Evolutionary conservation across 2,888 invertebrate genomes (phyloP), one percentile per base, ranked within the genome.

Genomic region (Bhutanitis thaidina): DNA sequence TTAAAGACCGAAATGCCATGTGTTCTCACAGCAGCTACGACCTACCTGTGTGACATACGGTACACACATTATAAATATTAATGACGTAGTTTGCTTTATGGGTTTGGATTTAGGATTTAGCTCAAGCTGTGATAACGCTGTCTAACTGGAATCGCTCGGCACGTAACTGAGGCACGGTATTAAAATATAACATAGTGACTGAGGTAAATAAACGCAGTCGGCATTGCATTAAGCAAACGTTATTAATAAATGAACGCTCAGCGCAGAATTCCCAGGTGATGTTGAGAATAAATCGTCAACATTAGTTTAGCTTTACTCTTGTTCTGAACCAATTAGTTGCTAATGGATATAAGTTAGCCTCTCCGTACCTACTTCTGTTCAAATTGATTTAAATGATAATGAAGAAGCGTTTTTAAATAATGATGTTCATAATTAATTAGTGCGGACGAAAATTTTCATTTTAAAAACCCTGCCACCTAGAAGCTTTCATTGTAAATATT

Each of bases 1-100:
- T 3, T 45, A 46, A 30, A 14, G 29, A 15, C 16, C 12, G 8
- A 16, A 38, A 30, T 30, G 20, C 30, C n/a, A 1, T 37, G 25
- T n/a, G 15, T 2, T 10, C n/a, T n/a, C 7, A 20, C 20, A 25
- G 5, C 12, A 10, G 12, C 34, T 34, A 34, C 34, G 34, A 7
- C 1, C 1, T 13, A 34, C 34, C 7, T 7, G 8, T 8, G n/a
- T 35, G 34, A 14, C 14, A 29, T 20, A 12, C 45, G 45, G 49
- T 49, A 44, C 14, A 41, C 40, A 44, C 48, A 39, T 53, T 51
- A 39, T 50, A 47, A 36, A 54, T 50, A 51, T 57, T 54, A 55
- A 55, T 57, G 29, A 9, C 35, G n/a, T 20, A n/a, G 44, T 47
- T 43, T 34, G 37, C 43, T 53, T 37, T 54, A 38, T 45, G 38